A percentile compares a stretch with the other conserved stretches of the same genome.
These are phyloP conservation scores for Passer montanus DNA, from an alignment of 2,113 vertebrate species.

Conservation along the genomic window DNA sequence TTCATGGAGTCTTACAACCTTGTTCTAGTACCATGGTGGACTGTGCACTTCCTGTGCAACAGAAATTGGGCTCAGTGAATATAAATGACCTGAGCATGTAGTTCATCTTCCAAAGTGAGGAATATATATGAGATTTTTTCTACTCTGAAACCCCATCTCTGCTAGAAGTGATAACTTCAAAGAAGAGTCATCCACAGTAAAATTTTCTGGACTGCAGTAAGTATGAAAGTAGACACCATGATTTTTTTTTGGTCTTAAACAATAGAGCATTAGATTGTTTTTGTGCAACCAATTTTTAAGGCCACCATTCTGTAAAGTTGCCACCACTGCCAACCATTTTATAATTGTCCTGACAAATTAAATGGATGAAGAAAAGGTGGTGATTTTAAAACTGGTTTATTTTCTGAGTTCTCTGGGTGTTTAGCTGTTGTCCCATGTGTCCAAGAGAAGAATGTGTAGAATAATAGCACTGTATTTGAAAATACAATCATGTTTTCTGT, in stretches of 20 bases:
- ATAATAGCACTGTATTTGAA: not conserved
- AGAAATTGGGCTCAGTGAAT: not conserved
- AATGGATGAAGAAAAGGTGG: not conserved
- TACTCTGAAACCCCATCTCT: not conserved
- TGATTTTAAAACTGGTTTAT: not conserved
- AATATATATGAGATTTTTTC: not conserved
- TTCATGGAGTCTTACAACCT: not conserved
- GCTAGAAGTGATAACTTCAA: not conserved
- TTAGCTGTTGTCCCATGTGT: not conserved
- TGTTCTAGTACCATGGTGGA: not conserved
- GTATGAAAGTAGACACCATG: not conserved
- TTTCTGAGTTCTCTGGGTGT: not conserved
- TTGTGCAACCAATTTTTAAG: not conserved
- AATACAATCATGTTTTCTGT: not conserved
- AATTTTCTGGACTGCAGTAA: not conserved
- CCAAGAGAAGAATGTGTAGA: not conserved
- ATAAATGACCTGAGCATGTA: not conserved
- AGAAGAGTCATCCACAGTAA: not conserved
- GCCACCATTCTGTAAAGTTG: not conserved
- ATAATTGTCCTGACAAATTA: not conserved
- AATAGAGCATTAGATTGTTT: not conserved
- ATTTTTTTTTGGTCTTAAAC: not conserved
- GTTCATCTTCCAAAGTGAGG: not conserved
- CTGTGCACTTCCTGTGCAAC: not conserved
- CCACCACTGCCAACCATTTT: not conserved